Conservation (phyloP, 2,888 invertebrate species). For the Tillus elongatus region DNA sequence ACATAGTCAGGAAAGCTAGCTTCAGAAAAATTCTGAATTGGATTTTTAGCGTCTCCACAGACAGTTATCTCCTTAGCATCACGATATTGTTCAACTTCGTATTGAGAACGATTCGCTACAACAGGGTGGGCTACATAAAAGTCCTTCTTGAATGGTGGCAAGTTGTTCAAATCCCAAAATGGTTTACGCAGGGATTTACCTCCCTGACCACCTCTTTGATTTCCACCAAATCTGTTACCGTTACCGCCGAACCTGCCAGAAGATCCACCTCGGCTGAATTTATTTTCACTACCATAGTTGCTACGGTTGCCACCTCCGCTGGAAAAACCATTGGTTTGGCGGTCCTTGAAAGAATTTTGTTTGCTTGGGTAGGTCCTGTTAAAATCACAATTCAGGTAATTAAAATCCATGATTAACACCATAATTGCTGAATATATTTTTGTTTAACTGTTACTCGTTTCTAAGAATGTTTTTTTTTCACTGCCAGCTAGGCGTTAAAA, state of each 20-base stretch:
- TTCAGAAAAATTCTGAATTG: conserved; percentile 67
- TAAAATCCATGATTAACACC: too few species aligned
- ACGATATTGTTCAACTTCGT: conserved; percentile 63
- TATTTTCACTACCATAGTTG: conserved; percentile 10
- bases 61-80: conserved; percentile 74
- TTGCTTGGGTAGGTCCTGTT: too few species aligned
- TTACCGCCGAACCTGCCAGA: conserved; percentile 23
- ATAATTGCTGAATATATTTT: too few species aligned
- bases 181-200: conserved; percentile 63
- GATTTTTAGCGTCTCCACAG: conserved; percentile 64
- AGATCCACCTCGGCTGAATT: conserved; percentile 37
- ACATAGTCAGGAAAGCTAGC: conserved; percentile 69
- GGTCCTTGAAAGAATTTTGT: too few species aligned
- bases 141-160: conserved; percentile 73
- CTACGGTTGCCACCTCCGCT: too few species aligned
- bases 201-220: conserved; percentile 42
- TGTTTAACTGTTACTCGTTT: too few species aligned
- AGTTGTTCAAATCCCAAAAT: conserved; percentile 62
- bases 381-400: too few species aligned
- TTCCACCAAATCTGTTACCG: conserved; percentile 18
- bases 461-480: too few species aligned
- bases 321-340: too few species aligned
- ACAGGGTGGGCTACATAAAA: conserved; percentile 65
- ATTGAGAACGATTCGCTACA: conserved; percentile 52
- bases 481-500: too few species aligned